Evolutionary conservation across 1,140 invertebrate genomes (phyloP).

Genomic region (Drosophila aff.): DNA sequence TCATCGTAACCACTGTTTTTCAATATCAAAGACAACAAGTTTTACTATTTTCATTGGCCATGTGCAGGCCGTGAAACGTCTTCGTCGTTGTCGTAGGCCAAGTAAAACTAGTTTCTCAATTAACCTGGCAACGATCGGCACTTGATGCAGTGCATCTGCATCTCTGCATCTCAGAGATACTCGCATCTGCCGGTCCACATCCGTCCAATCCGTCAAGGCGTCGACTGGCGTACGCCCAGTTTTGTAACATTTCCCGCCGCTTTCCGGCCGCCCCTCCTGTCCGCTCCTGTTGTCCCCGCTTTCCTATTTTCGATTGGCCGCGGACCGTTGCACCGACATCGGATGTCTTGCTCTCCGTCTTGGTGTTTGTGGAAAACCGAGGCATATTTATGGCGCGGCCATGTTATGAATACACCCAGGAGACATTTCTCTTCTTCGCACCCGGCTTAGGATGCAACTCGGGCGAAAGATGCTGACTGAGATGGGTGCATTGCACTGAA

Average conservation of each 20-base stretch:
- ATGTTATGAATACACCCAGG: constrained; percentile 82
- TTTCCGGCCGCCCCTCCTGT: background rate
- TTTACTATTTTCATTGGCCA: constrained; percentile 13
- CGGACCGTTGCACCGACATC: constrained; percentile 46
- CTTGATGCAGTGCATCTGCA: constrained; percentile 37
- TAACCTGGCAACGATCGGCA: constrained; percentile 55
- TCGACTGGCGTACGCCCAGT: constrained; percentile 69
- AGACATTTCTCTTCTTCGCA: constrained; percentile 83
- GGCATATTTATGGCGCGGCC: constrained; percentile 79
- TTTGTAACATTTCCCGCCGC: constrained; percentile 35
- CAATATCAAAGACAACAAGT: constrained; percentile 22
- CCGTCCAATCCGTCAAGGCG: constrained; percentile 81
- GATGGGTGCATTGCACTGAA: constrained; percentile 57
- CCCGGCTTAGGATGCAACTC: constrained; percentile 37
- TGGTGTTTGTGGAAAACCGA: constrained; percentile 41
- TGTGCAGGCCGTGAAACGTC: constrained; percentile 28
- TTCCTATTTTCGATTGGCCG: constrained; percentile 64
- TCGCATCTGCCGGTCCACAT: constrained; percentile 61
- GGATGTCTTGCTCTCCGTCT: constrained; percentile 56
- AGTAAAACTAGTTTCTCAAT: constrained; percentile 79
- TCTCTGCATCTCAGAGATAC: constrained; percentile 7
- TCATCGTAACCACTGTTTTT: constrained; percentile 22
- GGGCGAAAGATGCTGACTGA: constrained; percentile 39
- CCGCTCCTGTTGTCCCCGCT: constrained; percentile 25
- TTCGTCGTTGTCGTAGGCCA: constrained; percentile 24